Evolutionary conservation across 1,140 invertebrate genomes (phyloP).

Genomic region (Druon quercuslanigerum): DNA sequence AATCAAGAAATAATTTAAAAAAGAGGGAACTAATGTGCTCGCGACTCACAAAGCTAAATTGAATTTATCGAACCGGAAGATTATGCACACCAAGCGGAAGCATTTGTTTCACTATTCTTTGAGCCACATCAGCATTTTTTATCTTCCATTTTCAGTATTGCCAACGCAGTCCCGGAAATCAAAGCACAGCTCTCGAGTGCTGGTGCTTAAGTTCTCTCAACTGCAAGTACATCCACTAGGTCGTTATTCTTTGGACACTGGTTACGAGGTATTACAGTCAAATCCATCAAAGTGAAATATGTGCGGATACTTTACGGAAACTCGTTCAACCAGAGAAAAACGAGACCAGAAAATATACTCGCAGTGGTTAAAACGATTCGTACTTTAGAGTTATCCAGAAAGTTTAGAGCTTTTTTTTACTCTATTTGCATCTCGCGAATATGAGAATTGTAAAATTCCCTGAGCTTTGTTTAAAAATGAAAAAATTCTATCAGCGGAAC

Average conservation of each 20-base stretch:
- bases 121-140: neutral
- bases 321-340: slow-evolving; percentile 16
- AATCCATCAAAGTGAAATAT: slow-evolving; percentile 8
- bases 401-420: neutral
- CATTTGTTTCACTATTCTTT: neutral
- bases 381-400: neutral
- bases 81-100: slow-evolving; percentile 1
- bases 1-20: neutral
- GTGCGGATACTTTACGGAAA: neutral
- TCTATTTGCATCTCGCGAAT: neutral
- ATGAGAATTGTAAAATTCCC: neutral
- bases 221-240: neutral
- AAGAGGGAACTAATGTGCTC: neutral
- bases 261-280: neutral
- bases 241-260: neutral
- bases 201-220: neutral
- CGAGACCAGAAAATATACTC: neutral
- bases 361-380: neutral
- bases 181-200: neutral
- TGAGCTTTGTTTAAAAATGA: neutral
- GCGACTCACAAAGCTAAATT: slow-evolving; percentile 19
- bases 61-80: neutral
- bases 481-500: neutral
- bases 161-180: neutral
- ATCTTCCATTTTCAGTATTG: neutral